Evolutionary conservation across 2,797 vertebrate species (phyloP).

Genomic region (Sphaeramia orbicularis): DNA sequence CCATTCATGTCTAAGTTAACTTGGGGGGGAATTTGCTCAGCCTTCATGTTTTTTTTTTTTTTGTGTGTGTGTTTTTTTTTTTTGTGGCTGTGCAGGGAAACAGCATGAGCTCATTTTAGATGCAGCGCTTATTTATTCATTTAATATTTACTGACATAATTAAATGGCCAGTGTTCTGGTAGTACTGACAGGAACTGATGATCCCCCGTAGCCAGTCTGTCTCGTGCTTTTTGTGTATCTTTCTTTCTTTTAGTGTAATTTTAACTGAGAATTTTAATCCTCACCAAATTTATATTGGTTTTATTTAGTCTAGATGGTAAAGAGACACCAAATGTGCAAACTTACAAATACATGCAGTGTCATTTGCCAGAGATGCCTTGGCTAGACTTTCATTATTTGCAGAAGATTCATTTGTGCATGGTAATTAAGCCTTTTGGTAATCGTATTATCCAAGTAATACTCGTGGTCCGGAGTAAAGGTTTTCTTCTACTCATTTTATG

Average conservation of each 20-base stretch:
- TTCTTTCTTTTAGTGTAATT: slow-evolving; percentile 10
- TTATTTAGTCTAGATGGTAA: slow-evolving; percentile 42
- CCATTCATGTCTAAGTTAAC: slow-evolving; percentile 16
- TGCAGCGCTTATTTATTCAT: slow-evolving; percentile 12
- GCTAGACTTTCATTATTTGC: slow-evolving; percentile 33
- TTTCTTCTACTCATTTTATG: slow-evolving; percentile 68
- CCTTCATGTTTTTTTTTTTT: slow-evolving; percentile 20
- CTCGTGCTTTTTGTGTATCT: slow-evolving; percentile 9
- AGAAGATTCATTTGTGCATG: slow-evolving; percentile 56
- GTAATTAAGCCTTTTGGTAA: slow-evolving; percentile 68
- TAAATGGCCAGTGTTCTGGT: slow-evolving; percentile 38
- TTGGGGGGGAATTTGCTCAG: background rate
- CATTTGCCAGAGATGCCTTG: slow-evolving; percentile 17
- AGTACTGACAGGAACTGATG: slow-evolving; percentile 34
- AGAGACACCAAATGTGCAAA: slow-evolving; percentile 25
- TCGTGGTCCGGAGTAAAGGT: slow-evolving; percentile 56
- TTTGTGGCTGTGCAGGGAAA: slow-evolving; percentile 13
- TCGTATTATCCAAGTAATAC: slow-evolving; percentile 58
- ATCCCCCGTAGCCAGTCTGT: background rate
- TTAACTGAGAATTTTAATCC: slow-evolving; percentile 16
- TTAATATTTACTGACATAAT: slow-evolving; percentile 41
- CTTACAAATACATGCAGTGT: slow-evolving; percentile 34
- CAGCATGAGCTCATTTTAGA: slow-evolving; percentile 46
- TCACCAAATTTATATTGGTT: slow-evolving; percentile 15
- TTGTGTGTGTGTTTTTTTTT: slow-evolving; percentile 1